These are phyloP conservation scores for Vollenhovia emeryi DNA, from an alignment of 1,140 invertebrate genomes.

Conservation along the genomic window DNA sequence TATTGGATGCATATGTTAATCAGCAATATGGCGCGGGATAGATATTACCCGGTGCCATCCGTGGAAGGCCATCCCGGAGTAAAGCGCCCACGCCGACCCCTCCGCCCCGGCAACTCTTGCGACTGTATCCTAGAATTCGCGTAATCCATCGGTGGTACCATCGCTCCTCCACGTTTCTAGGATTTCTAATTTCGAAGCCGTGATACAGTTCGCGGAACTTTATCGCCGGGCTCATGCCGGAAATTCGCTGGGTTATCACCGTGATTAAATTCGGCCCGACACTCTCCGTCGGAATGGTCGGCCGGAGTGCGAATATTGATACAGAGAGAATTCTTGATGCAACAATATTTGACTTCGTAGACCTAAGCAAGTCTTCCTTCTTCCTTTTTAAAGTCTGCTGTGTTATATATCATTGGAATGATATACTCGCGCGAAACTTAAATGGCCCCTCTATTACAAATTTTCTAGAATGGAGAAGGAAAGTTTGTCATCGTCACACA, in stretches of 20 bases:
- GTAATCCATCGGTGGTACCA: constrained; percentile 48
- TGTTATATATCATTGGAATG: background rate
- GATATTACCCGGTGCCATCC: constrained; percentile 79
- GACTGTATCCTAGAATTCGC: constrained; percentile 67
- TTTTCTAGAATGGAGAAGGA: background rate
- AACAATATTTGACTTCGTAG: background rate
- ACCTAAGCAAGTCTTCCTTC: background rate
- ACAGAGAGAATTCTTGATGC: constrained; percentile 18
- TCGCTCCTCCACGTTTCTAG: constrained; percentile 61
- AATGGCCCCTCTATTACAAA: background rate
- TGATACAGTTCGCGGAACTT: constrained; percentile 65
- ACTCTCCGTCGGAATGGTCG: background rate
- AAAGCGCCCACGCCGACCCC: constrained; percentile 70
- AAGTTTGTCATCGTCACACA: background rate
- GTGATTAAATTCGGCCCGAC: constrained; percentile 52
- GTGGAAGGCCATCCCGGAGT: constrained; percentile 64
- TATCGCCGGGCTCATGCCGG: constrained; percentile 28
- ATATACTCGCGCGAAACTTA: background rate
- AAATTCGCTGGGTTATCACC: constrained; percentile 50
- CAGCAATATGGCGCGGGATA: constrained; percentile 81
- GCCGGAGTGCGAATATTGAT: constrained; percentile 8
- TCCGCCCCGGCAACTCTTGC: constrained; percentile 30
- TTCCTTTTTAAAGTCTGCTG: background rate
- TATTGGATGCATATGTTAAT: constrained; percentile 85
- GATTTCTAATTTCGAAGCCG: constrained; percentile 75